Evolutionary conservation across 2,113 vertebrate species (phyloP).

Genomic region (Meleagris gallopavo): DNA sequence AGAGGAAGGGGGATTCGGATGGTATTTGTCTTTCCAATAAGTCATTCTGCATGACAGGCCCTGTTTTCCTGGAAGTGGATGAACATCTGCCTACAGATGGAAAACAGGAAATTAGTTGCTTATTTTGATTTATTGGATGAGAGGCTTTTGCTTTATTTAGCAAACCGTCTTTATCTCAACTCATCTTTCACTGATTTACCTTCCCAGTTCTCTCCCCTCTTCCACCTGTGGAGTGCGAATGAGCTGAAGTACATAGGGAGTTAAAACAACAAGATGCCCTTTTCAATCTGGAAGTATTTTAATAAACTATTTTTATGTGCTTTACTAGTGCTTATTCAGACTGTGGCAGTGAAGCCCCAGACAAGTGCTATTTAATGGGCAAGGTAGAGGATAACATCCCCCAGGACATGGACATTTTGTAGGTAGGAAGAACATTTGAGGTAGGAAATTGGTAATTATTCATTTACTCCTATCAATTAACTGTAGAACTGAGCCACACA

Average conservation of each 20-base stretch:
- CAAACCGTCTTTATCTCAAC: too few relatives aligned
- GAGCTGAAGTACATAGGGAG: background rate
- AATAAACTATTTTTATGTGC: background rate
- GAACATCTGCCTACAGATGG: too few relatives aligned
- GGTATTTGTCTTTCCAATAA: too few relatives aligned
- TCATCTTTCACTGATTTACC: too few relatives aligned
- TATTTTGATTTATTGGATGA: too few relatives aligned
- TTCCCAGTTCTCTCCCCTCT: too few relatives aligned
- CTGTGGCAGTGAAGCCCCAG: background rate
- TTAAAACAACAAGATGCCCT: background rate
- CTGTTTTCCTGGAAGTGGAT: too few relatives aligned
- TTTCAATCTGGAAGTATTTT: background rate
- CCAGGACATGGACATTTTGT: background rate
- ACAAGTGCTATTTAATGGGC: background rate
- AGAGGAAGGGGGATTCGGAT: too few relatives aligned
- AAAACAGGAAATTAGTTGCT: too few relatives aligned
- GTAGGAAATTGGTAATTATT: conserved; percentile 13
- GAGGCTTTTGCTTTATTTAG: too few relatives aligned
- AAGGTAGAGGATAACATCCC: background rate
- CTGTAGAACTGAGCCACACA: background rate
- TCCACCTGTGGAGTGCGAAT: too few relatives aligned
- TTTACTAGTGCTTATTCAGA: background rate
- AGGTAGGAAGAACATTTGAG: conserved; percentile 23
- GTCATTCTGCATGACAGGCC: too few relatives aligned
- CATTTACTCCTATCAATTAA: background rate